A percentile compares a stretch with the other conserved stretches of the same genome.
Conservation (phyloP, 2,113 vertebrate genomes). For the Narcine bancroftii region DNA sequence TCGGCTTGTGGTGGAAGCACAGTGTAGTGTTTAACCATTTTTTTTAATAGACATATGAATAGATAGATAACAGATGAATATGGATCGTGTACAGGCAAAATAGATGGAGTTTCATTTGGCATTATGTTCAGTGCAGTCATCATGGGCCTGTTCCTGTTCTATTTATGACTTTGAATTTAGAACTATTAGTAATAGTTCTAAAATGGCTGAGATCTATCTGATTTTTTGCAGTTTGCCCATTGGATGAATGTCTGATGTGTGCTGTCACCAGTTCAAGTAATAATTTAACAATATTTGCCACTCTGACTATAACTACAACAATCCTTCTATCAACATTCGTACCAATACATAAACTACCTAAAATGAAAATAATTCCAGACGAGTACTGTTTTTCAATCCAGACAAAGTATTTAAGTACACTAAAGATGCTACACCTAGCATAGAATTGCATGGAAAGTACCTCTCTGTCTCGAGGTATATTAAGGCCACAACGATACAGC, state of each 20-base stretch:
- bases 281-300: slow-evolving; percentile 25
- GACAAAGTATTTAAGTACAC: slow-evolving; percentile 70
- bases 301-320: slow-evolving; percentile 46
- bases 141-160: too few species aligned
- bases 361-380: slow-evolving; percentile 56
- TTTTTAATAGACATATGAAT: too few species aligned
- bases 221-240: slow-evolving; percentile 18
- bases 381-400: slow-evolving; percentile 58
- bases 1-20: too few species aligned
- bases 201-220: not conserved
- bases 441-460: slow-evolving; percentile 53
- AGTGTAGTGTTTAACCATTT: too few species aligned
- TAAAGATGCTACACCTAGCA: slow-evolving; percentile 54
- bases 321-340: slow-evolving; percentile 51
- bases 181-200: not conserved
- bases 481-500: slow-evolving; percentile 70
- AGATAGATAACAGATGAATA: too few species aligned
- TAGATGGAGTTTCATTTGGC: too few species aligned
- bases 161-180: too few species aligned
- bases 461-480: slow-evolving; percentile 52
- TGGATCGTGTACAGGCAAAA: too few species aligned
- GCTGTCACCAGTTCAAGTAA: slow-evolving; percentile 13
- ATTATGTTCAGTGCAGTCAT: too few species aligned
- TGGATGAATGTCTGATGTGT: not conserved
- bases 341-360: slow-evolving; percentile 48